Evolutionary conservation across 2,888 invertebrate species (phyloP).

Genomic region (Plebejus anna): DNA sequence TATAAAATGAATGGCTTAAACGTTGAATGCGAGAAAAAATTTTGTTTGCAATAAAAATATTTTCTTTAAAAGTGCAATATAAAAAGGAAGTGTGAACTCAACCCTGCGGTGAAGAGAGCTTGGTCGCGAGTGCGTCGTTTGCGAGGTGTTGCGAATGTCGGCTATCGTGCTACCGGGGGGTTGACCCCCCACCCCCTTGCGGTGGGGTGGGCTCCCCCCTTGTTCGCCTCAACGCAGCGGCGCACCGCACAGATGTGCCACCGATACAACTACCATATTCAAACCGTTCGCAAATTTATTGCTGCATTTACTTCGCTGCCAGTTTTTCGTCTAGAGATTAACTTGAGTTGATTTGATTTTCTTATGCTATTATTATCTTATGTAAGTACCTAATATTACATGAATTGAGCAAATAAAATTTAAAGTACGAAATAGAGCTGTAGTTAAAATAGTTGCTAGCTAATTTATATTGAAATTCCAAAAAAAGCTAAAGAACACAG

Average conservation of each 20-base stretch:
- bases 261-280: slow-evolving; percentile 32
- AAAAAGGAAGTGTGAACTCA: slow-evolving; percentile 37
- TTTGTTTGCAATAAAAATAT: slow-evolving; percentile 28
- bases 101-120: slow-evolving; percentile 65
- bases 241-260: slow-evolving; percentile 67
- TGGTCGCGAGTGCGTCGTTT: slow-evolving; percentile 65
- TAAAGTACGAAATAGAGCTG: neutral
- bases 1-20: neutral
- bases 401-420: neutral
- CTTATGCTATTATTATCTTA: too few relatives aligned
- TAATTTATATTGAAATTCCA: neutral
- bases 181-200: slow-evolving; percentile 35
- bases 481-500: neutral
- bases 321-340: neutral
- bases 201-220: slow-evolving; percentile 45
- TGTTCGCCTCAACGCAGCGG: slow-evolving; percentile 64
- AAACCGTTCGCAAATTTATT: slow-evolving; percentile 19
- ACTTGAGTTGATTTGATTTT: neutral
- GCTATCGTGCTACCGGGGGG: slow-evolving; percentile 61
- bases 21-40: slow-evolving; percentile 14
- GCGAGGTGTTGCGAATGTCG: slow-evolving; percentile 76
- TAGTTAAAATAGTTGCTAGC: neutral
- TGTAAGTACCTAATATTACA: too few relatives aligned
- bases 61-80: slow-evolving; percentile 14
- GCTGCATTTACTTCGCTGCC: slow-evolving; percentile 17